These are phyloP conservation scores for Drosophila atroscutellata DNA, from an alignment of 2,888 invertebrate species.

Conservation along the genomic window DNA sequence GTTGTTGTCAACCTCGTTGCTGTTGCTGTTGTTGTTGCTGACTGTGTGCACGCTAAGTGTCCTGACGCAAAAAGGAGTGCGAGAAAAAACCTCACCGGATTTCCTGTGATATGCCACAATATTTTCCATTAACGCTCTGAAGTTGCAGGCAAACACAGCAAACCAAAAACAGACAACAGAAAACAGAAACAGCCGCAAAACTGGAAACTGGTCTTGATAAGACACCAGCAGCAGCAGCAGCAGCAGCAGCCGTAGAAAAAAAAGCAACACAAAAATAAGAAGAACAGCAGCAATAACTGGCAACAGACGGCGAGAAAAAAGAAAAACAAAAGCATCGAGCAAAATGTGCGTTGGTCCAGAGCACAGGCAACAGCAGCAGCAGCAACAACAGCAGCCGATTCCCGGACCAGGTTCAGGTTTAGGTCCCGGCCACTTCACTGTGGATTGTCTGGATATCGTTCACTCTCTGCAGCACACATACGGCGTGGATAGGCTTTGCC, in stretches of 20 bases:
- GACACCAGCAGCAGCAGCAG: conserved; percentile 29
- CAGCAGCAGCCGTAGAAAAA: conserved; percentile 22
- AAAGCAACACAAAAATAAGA: conserved; percentile 29
- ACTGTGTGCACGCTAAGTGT: conserved; percentile 57
- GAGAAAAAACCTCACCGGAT: conserved; percentile 77
- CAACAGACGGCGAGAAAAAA: conserved; percentile 30
- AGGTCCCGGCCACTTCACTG: conserved; percentile 62
- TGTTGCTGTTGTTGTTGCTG: conserved; percentile 15
- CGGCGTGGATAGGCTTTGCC: conserved; percentile 27
- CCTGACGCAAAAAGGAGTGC: conserved; percentile 67
- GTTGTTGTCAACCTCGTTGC: conserved; percentile 29
- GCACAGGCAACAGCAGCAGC: not conserved
- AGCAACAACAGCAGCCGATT: conserved; percentile 15
- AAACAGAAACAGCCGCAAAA: conserved; percentile 34
- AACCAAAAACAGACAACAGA: conserved; percentile 28
- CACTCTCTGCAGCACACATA: conserved; percentile 16
- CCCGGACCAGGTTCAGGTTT: conserved; percentile 54
- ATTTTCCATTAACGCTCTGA: conserved; percentile 80
- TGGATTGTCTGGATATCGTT: conserved; percentile 35
- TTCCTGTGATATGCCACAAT: conserved; percentile 82
- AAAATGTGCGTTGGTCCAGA: conserved; percentile 67
- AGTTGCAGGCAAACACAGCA: conserved; percentile 70
- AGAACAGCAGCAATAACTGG: conserved; percentile 16
- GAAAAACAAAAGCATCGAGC: conserved; percentile 41
- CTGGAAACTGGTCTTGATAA: conserved; percentile 77